phyloP scores from a whole-genome alignment of 2,113 vertebrate species.

The Myotis lucifugus region DNA sequence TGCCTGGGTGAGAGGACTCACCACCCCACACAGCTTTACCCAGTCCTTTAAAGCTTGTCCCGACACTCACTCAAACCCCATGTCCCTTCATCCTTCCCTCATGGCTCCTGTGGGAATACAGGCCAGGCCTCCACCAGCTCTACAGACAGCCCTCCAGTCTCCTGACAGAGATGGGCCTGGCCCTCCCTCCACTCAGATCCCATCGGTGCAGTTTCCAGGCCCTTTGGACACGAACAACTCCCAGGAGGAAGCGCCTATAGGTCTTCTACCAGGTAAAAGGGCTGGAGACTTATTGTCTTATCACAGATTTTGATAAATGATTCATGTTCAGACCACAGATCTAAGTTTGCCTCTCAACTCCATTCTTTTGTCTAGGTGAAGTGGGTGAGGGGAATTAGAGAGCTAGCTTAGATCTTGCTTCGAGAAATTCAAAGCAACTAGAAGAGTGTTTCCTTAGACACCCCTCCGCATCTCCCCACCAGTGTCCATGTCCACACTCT shows the following conservation, averaged over 20 bases:
- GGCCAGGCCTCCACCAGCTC: background rate
- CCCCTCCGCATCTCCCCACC: background rate
- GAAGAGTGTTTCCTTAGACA: background rate
- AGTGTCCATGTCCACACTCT: background rate
- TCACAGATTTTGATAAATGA: background rate
- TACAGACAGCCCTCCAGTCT: background rate
- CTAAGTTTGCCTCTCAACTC: background rate
- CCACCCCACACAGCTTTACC: background rate
- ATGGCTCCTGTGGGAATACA: background rate
- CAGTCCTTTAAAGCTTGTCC: background rate
- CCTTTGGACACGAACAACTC: background rate
- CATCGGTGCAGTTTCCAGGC: background rate
- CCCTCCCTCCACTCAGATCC: background rate
- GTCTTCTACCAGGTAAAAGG: background rate
- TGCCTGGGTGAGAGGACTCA: background rate
- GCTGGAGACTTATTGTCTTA: background rate
- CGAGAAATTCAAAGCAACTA: background rate
- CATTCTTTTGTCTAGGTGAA: background rate
- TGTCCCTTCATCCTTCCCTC: background rate
- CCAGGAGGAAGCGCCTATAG: background rate
- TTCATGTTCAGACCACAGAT: background rate
- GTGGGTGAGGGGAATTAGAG: background rate
- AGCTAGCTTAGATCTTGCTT: background rate
- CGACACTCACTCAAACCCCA: background rate
- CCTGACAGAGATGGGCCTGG: background rate